Percentiles rank a stretch among this genome's conserved stretches.
Conservation (phyloP, 1,140 invertebrate genomes). For the Procambarus clarkii region DNA sequence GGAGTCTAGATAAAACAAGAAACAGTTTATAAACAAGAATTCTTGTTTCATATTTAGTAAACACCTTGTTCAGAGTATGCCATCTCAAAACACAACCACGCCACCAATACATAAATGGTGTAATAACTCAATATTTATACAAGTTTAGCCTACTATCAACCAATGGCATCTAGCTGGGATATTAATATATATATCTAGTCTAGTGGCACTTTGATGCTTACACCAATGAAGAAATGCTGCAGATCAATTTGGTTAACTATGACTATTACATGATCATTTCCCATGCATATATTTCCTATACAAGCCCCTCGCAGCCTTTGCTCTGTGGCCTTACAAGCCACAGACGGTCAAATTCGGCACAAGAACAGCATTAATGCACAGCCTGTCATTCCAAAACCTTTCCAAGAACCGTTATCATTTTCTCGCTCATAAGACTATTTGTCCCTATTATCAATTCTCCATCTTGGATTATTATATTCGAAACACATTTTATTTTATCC, state of each 20-base stretch:
- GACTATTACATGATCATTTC: too few relatives aligned
- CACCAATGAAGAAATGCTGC: too few relatives aligned
- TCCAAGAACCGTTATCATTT: neutral
- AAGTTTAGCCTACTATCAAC: neutral
- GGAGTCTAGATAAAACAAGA: neutral
- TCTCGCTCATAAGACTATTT: neutral
- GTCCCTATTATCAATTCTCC: neutral
- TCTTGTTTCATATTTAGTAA: neutral
- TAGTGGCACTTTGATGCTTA: too few relatives aligned
- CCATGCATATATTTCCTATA: too few relatives aligned
- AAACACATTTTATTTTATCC: neutral
- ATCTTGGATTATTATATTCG: too few relatives aligned
- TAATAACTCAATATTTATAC: neutral
- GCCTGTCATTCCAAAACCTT: neutral
- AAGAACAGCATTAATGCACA: neutral
- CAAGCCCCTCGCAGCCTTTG: neutral
- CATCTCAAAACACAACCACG: slow-evolving; percentile 7
- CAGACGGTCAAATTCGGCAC: neutral
- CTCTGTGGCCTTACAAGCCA: neutral
- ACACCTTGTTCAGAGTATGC: slow-evolving; percentile 26
- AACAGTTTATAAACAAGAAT: neutral
- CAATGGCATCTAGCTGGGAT: too few relatives aligned
- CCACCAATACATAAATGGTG: neutral
- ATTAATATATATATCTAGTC: too few relatives aligned
- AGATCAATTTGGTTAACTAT: too few relatives aligned